Percentiles rank a stretch among this genome's conserved stretches.
Conservation (phyloP, 2,888 invertebrate genomes). For the Allophyes oxyacanthae region DNA sequence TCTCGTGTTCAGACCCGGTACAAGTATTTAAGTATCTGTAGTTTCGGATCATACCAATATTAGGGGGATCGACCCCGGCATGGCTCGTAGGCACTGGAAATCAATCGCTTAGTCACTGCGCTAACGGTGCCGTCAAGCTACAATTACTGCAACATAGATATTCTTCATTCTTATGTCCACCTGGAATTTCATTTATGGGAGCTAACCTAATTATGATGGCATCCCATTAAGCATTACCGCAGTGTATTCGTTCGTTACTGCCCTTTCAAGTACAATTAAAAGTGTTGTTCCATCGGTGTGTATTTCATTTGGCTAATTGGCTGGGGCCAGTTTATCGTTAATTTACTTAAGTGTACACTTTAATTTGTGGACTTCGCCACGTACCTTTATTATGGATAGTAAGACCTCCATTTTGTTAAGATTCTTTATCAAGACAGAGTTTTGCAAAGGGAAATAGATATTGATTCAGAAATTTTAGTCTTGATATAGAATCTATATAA, state of each 20-base stretch:
- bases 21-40: too few relatives aligned
- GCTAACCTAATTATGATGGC: neutral
- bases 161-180: neutral
- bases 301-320: conserved; percentile 55
- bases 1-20: too few relatives aligned
- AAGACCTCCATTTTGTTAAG: conserved; percentile 21
- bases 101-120: too few relatives aligned
- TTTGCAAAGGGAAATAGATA: neutral
- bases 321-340: conserved; percentile 37
- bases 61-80: too few relatives aligned
- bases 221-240: conserved; percentile 11
- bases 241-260: conserved; percentile 5
- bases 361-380: conserved; percentile 24
- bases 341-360: conserved; percentile 51
- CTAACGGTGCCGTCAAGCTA: too few relatives aligned
- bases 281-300: conserved; percentile 12
- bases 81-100: too few relatives aligned
- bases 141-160: too few relatives aligned
- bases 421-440: neutral
- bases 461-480: too few relatives aligned
- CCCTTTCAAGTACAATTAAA: conserved; percentile 36
- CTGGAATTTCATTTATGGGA: conserved; percentile 10
- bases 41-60: too few relatives aligned
- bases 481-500: too few relatives aligned
- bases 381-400: conserved; percentile 14